Conservation (phyloP, 2,888 invertebrate genomes). For the Heliconius erato region DNA sequence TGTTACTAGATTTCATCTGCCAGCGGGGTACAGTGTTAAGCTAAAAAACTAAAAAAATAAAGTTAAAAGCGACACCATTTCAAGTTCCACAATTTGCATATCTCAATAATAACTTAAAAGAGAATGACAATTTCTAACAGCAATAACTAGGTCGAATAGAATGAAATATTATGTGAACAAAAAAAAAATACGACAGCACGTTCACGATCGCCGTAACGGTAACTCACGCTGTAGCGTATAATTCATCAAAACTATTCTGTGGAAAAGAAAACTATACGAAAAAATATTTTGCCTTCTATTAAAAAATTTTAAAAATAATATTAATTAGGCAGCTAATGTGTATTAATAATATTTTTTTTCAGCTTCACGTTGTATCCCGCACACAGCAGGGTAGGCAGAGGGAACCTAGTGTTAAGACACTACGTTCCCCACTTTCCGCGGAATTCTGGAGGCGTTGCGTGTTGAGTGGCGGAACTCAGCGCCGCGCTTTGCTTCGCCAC, state of each 20-base stretch:
- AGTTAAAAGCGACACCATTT: neutral
- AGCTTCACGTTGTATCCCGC: too few species aligned
- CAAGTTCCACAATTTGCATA: neutral
- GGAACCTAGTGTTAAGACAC: too few species aligned
- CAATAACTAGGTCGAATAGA: slow-evolving; percentile 26
- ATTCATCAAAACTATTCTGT: slow-evolving; percentile 27
- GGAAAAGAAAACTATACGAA: slow-evolving; percentile 3
- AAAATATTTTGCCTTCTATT: neutral
- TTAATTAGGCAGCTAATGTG: neutral
- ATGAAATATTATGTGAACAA: slow-evolving; percentile 26
- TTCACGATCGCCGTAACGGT: slow-evolving; percentile 29
- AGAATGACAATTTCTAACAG: slow-evolving; percentile 2
- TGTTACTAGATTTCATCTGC: neutral
- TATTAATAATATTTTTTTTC: neutral
- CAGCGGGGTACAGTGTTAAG: neutral
- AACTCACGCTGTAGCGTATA: slow-evolving; percentile 24
- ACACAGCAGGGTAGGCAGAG: too few species aligned
- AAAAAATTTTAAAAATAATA: neutral
- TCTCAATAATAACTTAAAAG: neutral
- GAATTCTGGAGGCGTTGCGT: too few species aligned
- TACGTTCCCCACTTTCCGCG: too few species aligned
- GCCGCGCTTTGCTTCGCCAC: too few species aligned
- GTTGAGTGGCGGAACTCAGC: too few species aligned
- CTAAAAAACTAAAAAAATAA: neutral
- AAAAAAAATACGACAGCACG: slow-evolving; percentile 28